A percentile compares a stretch with the other conserved stretches of the same genome.
phyloP scores from a whole-genome alignment of 1,140 invertebrate genomes.

The Tetragonula clypearis region DNA sequence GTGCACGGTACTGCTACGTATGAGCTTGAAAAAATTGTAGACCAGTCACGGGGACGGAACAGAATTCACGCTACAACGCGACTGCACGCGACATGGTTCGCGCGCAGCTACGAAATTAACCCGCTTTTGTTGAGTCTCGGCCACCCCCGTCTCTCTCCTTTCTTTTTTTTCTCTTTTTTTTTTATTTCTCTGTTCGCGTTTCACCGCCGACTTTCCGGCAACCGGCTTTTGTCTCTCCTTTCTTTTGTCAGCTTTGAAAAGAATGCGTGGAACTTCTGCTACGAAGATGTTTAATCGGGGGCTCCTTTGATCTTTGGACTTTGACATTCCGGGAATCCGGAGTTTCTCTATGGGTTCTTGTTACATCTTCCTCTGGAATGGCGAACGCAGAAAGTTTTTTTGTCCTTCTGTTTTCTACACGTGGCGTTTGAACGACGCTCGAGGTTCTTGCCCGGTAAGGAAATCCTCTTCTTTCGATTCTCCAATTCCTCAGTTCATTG shows the following conservation, averaged over 20 bases:
- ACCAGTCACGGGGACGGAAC: background rate
- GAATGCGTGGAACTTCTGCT: background rate
- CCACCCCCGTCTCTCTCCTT: background rate
- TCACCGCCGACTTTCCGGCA: constrained; percentile 12
- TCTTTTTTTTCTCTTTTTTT: background rate
- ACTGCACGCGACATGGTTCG: constrained; percentile 29
- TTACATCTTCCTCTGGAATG: background rate
- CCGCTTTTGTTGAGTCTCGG: background rate
- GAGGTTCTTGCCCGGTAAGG: background rate
- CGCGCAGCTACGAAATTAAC: constrained; percentile 30
- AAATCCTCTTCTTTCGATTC: background rate
- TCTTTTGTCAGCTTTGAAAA: background rate
- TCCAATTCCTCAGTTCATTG: background rate
- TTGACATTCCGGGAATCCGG: background rate
- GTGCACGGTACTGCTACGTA: background rate
- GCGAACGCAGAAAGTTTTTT: background rate
- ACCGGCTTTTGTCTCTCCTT: background rate
- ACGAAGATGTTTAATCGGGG: background rate
- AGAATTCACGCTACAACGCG: constrained; percentile 11
- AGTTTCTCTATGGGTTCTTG: background rate
- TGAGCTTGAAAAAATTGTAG: constrained; percentile 30
- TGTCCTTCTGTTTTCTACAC: background rate
- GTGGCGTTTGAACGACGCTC: background rate
- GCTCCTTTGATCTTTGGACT: background rate
- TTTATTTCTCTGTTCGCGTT: background rate